These are phyloP conservation scores for Polietes domitor DNA, from an alignment of 2,888 invertebrate genomes.

Conservation along the genomic window DNA sequence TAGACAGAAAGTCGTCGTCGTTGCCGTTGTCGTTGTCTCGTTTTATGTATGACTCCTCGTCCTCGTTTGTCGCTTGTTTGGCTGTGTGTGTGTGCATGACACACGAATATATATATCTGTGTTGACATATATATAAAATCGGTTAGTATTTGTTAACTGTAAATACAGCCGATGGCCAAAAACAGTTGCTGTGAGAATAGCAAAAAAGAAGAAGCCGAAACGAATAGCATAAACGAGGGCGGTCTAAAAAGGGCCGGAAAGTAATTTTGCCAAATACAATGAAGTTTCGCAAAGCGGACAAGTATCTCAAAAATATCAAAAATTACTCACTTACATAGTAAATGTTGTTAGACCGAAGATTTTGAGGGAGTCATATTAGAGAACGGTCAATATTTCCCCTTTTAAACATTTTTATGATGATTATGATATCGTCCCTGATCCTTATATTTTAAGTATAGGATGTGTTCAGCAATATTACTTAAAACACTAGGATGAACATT, in stretches of 20 bases:
- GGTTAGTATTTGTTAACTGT: slow-evolving; percentile 65
- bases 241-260: not conserved
- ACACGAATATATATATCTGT: not conserved
- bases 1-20: slow-evolving; percentile 62
- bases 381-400: too few species aligned
- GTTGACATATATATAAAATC: slow-evolving; percentile 31
- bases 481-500: too few species aligned
- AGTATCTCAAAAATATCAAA: too few species aligned
- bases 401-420: too few species aligned
- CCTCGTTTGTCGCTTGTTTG: not conserved
- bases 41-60: slow-evolving; percentile 50
- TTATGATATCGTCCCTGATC: too few species aligned
- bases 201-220: slow-evolving; percentile 37
- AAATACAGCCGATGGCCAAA: slow-evolving; percentile 65
- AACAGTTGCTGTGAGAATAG: slow-evolving; percentile 42
- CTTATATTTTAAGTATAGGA: too few species aligned
- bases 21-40: slow-evolving; percentile 57
- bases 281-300: too few species aligned
- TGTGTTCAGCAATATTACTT: too few species aligned
- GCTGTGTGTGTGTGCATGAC: not conserved
- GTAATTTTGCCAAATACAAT: not conserved
- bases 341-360: too few species aligned
- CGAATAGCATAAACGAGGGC: not conserved
- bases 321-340: too few species aligned
- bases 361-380: too few species aligned